phyloP scores from a whole-genome alignment of 2,113 vertebrate genomes.

The Lampris megalopsis region DNA sequence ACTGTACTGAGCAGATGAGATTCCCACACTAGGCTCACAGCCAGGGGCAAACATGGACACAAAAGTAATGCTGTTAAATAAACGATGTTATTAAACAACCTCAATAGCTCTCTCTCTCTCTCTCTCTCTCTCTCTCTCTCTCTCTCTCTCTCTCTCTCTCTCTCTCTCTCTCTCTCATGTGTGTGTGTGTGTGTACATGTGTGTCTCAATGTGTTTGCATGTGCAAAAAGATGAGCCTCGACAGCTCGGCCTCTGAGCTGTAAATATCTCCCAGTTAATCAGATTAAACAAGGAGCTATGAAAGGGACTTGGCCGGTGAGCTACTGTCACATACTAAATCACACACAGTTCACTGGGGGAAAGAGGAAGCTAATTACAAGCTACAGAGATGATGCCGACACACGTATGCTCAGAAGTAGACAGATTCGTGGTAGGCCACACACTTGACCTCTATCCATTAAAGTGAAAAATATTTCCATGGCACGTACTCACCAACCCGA shows the following conservation, averaged over 20 bases:
- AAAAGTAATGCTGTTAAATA: neutral
- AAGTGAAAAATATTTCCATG: neutral
- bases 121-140: neutral
- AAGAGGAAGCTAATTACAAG: neutral
- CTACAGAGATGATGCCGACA: neutral
- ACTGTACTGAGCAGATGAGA: neutral
- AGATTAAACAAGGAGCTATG: constrained; percentile 63
- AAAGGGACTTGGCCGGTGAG: constrained; percentile 13
- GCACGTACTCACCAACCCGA: neutral
- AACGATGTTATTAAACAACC: neutral
- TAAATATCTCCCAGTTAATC: constrained; percentile 76
- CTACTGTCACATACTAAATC: constrained; percentile 27
- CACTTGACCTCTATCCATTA: neutral
- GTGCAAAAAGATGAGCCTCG: constrained; percentile 60
- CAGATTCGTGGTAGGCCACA: neutral
- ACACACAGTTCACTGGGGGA: constrained; percentile 20
- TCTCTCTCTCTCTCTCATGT: neutral
- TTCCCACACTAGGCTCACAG: constrained; percentile 13
- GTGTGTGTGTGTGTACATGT: neutral
- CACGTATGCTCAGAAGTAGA: neutral
- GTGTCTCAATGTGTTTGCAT: constrained; percentile 11
- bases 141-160: neutral
- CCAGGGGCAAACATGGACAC: neutral
- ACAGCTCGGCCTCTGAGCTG: constrained; percentile 69
- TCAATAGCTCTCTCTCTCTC: neutral